phyloP scores from a whole-genome alignment of 1,140 invertebrate species.

The Pentalonia nigronervosa region DNA sequence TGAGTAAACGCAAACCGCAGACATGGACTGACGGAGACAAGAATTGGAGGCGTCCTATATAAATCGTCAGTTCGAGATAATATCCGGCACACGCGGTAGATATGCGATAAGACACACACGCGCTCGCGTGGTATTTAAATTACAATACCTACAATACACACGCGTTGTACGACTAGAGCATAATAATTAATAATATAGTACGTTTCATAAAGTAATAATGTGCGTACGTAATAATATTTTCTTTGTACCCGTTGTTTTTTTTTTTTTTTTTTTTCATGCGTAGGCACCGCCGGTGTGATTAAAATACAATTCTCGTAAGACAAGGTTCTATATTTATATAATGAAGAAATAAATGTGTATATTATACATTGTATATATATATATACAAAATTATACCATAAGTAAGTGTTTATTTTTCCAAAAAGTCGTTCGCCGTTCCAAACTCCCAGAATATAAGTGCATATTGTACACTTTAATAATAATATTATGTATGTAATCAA shows the following conservation, averaged over 20 bases:
- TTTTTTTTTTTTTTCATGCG: background rate
- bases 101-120: background rate
- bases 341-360: background rate
- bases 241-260: background rate
- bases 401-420: background rate
- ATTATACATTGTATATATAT: background rate
- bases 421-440: background rate
- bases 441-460: background rate
- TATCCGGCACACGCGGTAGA: background rate
- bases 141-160: background rate
- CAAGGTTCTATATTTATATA: background rate
- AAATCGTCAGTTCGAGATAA: background rate
- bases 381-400: background rate
- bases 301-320: background rate
- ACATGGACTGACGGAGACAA: background rate
- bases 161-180: too few relatives aligned
- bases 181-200: background rate
- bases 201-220: background rate
- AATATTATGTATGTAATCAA: background rate
- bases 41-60: background rate
- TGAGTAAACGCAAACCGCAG: background rate
- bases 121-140: background rate
- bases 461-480: constrained; percentile 1
- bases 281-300: background rate
- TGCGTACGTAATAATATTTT: background rate